Base-by-base conservation (phyloP, 2,113 vertebrate species). In the Triplophysa siluroides region DNA sequence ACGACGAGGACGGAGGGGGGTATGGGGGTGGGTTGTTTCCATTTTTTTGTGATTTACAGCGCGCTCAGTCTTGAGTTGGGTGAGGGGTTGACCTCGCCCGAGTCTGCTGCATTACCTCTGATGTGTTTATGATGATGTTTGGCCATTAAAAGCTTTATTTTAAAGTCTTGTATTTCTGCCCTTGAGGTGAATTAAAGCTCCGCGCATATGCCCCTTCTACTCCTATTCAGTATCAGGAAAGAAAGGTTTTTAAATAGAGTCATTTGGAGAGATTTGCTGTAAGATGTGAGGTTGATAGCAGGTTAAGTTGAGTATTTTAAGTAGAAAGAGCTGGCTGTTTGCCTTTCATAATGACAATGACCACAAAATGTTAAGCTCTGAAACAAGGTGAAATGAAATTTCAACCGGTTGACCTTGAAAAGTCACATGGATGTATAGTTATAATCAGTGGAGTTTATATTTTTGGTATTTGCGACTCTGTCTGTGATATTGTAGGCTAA, bases 21-120 rank as follows among this genome's bases (percentile, higher is more conserved):
- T n/a, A n/a, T n/a, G n/a, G n/a, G n/a, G n/a, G n/a, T n/a, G n/a
- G 47, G 81, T 84, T 87, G 81, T 84, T 86, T 83, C 33, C 86
- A 80, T 81, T 81, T 66, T 75, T 68, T 78, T 86, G 68, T 91
- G 88, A 91, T 93, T 91, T 87, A 90, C 88, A 83, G 76, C 43
- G 77, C 84, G 82, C 90, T 89, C 89, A 90, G 83, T 80, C 81
- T 80, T 79, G 45, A 77, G 58, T 45, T 78, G 19, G 81, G 85
- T 38, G 86, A 87, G 82, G 86, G 87, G 86, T 86, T 84, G 82
- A 41, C 50, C 77, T 79, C 52, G 29, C 66, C 74, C 26, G 41
- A 65, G 43, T 76, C 74, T 75, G 62, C 45, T 54, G 38, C 76
- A 33, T 72, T 78, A 68, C 88, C 76, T 85, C 60, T 33, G 23